Percentiles rank a stretch among this genome's conserved stretches.
phyloP scores from a whole-genome alignment of 1,140 invertebrate genomes.

The Piezodorus guildinii region DNA sequence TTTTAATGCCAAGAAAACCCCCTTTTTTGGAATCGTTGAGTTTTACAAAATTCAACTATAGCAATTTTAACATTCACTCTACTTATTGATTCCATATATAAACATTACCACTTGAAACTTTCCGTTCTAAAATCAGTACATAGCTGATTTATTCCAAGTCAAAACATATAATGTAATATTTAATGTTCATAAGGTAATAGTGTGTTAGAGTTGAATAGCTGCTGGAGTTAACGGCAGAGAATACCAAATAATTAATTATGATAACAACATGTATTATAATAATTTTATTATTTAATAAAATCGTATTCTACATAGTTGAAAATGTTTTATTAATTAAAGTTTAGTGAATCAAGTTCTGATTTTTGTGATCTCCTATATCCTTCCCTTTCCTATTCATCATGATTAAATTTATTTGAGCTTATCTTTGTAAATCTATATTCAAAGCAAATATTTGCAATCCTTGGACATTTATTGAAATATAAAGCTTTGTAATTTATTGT shows the following conservation, averaged over 20 bases:
- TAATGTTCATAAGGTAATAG: constrained; percentile 14
- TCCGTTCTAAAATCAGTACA: constrained; percentile 3
- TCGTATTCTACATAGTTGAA: constrained; percentile 16
- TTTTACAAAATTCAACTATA: background rate
- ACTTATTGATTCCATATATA: background rate
- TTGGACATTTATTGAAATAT: too few relatives aligned
- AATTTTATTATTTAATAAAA: constrained; percentile 17
- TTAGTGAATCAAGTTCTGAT: too few relatives aligned
- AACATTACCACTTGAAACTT: constrained; percentile 9
- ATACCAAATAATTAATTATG: constrained; percentile 16
- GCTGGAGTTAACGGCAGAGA: constrained; percentile 10
- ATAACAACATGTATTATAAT: constrained; percentile 16
- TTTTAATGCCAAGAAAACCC: constrained; percentile 3
- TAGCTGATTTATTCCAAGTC: constrained; percentile 11
- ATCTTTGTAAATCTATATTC: too few relatives aligned
- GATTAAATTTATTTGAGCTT: too few relatives aligned
- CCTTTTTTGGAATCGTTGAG: background rate
- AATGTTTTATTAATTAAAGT: constrained; percentile 1
- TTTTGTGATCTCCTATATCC: too few relatives aligned
- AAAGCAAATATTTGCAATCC: too few relatives aligned
- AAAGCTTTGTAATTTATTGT: too few relatives aligned
- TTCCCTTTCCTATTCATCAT: too few relatives aligned
- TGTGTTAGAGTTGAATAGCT: constrained; percentile 14
- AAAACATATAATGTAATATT: constrained; percentile 15
- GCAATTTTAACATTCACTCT: background rate